These are phyloP conservation scores for Pocillopora meandrina DNA, from an alignment of 92 coral and sea anemone genomes.

Conservation along the genomic window DNA sequence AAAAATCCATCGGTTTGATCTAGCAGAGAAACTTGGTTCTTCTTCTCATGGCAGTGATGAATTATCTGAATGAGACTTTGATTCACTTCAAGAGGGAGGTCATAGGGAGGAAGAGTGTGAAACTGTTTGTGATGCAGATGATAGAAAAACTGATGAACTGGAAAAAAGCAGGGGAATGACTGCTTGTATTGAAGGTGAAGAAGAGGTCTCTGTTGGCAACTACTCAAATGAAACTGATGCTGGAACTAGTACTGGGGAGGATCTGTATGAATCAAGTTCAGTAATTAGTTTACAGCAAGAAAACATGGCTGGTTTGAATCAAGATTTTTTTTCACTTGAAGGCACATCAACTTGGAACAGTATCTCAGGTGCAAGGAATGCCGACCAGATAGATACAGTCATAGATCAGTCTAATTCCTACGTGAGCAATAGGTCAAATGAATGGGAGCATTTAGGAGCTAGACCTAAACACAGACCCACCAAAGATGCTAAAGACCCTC, in stretches of 20 bases:
- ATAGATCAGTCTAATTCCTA: background rate
- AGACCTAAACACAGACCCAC: conserved; percentile 17
- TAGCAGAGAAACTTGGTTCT: conserved; percentile 17
- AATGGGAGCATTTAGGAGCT: conserved; percentile 24
- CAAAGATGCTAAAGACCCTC: background rate
- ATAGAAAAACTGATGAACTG: background rate
- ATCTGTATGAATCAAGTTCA: too few relatives aligned
- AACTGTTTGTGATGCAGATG: too few relatives aligned
- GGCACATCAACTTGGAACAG: background rate
- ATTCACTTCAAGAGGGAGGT: background rate
- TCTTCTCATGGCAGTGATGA: background rate
- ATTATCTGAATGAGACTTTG: background rate
- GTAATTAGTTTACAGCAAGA: background rate
- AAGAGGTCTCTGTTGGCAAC: background rate
- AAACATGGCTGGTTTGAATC: background rate
- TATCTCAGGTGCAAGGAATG: background rate
- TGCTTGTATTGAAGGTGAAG: background rate
- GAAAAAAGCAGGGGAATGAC: background rate
- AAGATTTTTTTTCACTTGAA: background rate
- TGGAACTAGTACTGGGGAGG: background rate
- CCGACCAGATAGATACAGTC: background rate
- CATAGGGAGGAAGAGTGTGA: background rate
- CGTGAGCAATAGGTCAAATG: background rate
- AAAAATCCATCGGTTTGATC: conserved; percentile 21
- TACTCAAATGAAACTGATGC: background rate